phyloP scores from a whole-genome alignment of 64 coral and sea anemone species.

The Anthopleura sola region DNA sequence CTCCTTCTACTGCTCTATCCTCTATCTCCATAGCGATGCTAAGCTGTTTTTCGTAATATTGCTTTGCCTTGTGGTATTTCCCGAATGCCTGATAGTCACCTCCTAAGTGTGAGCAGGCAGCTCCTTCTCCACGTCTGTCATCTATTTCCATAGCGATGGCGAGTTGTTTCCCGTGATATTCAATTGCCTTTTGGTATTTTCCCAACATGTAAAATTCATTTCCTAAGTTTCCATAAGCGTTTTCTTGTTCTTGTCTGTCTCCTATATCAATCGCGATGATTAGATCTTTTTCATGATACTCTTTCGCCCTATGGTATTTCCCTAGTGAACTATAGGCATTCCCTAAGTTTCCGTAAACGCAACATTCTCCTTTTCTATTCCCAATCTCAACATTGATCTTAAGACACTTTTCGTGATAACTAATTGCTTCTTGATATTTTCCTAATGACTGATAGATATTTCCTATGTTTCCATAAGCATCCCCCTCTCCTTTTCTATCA shows the following conservation, averaged over 20 bases:
- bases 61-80: slow-evolving; percentile 31
- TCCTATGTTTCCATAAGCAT: slow-evolving; percentile 13
- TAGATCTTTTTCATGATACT: slow-evolving; percentile 27
- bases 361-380: slow-evolving; percentile 7
- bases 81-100: slow-evolving; percentile 2
- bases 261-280: background rate
- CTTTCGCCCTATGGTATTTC: slow-evolving; percentile 2
- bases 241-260: slow-evolving; percentile 22
- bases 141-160: slow-evolving; percentile 1
- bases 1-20: background rate
- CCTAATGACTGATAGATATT: background rate
- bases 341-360: slow-evolving; percentile 1
- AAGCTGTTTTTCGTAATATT: slow-evolving; percentile 23
- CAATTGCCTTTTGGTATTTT: slow-evolving; percentile 7
- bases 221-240: slow-evolving; percentile 9
- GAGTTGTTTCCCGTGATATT: slow-evolving; percentile 16
- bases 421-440: slow-evolving; percentile 22
- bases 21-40: slow-evolving; percentile 18
- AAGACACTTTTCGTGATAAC: slow-evolving; percentile 14
- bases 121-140: slow-evolving; percentile 10
- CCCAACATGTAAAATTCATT: background rate
- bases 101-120: slow-evolving; percentile 13
- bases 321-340: background rate
- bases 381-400: slow-evolving; percentile 6
- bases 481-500: background rate